Evolutionary conservation across 64 coral and sea anemone genomes (phyloP), one percentile per base, ranked within the genome.

Genomic region (Montipora efflorescens): DNA sequence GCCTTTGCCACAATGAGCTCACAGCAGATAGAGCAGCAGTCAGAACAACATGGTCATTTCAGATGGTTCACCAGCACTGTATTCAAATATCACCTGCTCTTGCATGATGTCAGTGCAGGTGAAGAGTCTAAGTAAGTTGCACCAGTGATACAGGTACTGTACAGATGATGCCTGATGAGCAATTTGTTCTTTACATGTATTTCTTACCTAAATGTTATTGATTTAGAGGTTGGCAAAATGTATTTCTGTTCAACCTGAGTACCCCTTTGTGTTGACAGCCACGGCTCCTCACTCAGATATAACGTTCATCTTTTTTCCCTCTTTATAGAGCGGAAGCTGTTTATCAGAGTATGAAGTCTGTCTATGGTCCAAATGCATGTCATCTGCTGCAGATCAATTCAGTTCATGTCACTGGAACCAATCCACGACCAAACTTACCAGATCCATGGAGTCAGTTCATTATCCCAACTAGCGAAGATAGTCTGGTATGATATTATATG

Each of bases 291-390:
- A 36, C 36, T 36, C 36, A 36, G 36, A 36, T 36, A 36, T 36
- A 36, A 55, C 0, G 5, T 55, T 5, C 44, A 6, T 22, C 5
- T 74, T 91, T 50, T 43, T 8, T 83, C 45, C 7, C 18, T 4
- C 78, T 58, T 71, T 58, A 64, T 77, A 99, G 98, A 89, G 95
- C 95, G 46, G 98, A 99, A 72, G 95, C 95, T 85, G 49, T 99
- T 53, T 99, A 99, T 64, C 98, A 99, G 80, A 96, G 98, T 25
- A 99, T 99, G 98, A 99, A 99, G 76, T 99, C 98, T 82, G 95
- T 96, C 4, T 99, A 99, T 96, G 98, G 98, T 67, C 80, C 83
- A 78, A 72, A 96, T 90, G 92, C 94, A 22, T 99, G 95, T 76
- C 98, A 99, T 85, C 79, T 99, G 85, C 48, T 99, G 50, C 91